These are phyloP conservation scores for Dasypus novemcinctus DNA, from an alignment of 2,113 vertebrate genomes.

Conservation along the genomic window DNA sequence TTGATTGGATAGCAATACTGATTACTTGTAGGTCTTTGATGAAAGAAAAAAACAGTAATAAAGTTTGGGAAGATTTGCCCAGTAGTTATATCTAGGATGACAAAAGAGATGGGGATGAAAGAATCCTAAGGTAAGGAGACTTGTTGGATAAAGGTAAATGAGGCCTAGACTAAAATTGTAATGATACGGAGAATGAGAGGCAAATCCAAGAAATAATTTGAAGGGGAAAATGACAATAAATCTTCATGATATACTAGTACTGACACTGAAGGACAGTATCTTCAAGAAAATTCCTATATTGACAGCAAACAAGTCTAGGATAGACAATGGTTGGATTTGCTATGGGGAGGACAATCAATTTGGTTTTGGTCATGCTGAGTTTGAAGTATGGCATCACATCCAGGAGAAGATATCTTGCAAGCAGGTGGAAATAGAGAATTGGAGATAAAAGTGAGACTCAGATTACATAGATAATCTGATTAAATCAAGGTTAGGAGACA, in stretches of 20 bases:
- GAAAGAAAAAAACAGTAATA: neutral
- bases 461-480: neutral
- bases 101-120: neutral
- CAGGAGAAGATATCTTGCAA: neutral
- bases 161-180: neutral
- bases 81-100: neutral
- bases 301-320: neutral
- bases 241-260: neutral
- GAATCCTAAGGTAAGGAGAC: neutral
- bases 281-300: neutral
- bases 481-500: neutral
- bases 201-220: neutral
- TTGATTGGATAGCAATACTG: neutral
- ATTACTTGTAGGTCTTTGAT: neutral
- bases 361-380: neutral
- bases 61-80: neutral
- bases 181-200: neutral
- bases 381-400: neutral
- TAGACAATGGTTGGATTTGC: neutral
- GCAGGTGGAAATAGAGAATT: neutral
- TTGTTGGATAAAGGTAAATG: neutral
- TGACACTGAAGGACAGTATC: neutral
- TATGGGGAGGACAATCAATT: neutral
- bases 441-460: neutral
- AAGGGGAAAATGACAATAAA: neutral